These are phyloP conservation scores for Cheilosia pagana DNA, from an alignment of 2,888 invertebrate genomes.

Conservation along the genomic window DNA sequence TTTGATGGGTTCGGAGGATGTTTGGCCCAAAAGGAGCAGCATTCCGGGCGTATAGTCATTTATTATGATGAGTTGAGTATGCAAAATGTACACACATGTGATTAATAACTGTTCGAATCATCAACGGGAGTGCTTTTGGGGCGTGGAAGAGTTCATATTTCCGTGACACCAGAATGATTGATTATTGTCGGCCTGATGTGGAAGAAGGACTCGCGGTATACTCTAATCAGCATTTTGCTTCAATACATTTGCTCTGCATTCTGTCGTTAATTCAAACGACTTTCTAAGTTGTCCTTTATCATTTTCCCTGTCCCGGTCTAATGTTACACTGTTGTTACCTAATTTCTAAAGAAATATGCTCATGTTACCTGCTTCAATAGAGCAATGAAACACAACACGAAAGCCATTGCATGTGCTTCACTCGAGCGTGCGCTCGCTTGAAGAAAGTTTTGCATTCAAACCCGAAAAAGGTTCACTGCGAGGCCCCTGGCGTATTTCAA, in stretches of 20 bases:
- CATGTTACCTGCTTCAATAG: slow-evolving; percentile 29
- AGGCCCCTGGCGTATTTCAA: background rate
- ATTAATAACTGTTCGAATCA: slow-evolving; percentile 22
- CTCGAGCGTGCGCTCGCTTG: slow-evolving; percentile 21
- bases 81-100: slow-evolving; percentile 17
- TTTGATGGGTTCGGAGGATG: slow-evolving; percentile 19
- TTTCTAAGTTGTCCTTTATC: slow-evolving; percentile 24
- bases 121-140: slow-evolving; percentile 13
- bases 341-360: slow-evolving; percentile 2
- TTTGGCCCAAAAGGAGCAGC: background rate
- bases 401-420: slow-evolving; percentile 28
- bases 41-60: slow-evolving; percentile 37
- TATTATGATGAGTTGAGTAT: slow-evolving; percentile 36
- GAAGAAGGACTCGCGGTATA: too few species aligned
- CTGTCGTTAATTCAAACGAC: too few species aligned
- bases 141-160: background rate
- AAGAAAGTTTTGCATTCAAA: slow-evolving; percentile 28
- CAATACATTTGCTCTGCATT: background rate
- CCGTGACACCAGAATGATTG: background rate
- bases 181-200: too few species aligned
- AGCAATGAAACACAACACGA: slow-evolving; percentile 27
- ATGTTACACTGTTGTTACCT: slow-evolving; percentile 5
- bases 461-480: background rate
- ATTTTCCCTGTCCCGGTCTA: background rate
- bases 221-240: background rate